Base-by-base conservation (phyloP, 2,113 vertebrate species). In the Merops nubicus region DNA sequence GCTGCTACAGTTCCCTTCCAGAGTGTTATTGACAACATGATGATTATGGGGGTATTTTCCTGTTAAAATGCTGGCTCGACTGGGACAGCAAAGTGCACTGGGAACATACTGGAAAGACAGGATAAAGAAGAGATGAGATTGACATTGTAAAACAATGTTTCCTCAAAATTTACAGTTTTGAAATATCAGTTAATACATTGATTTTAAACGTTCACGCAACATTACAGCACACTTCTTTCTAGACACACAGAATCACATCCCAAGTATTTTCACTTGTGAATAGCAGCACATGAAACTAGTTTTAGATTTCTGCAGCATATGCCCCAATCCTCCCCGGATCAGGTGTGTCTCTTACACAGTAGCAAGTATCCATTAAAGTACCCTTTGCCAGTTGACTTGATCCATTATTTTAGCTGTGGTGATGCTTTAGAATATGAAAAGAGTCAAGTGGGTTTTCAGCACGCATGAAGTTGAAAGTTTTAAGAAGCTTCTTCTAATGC, bases 21-120 rank as follows among this genome's bases (percentile, higher is more conserved):
- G 69, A 2, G 99, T 99, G 98, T 99, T 99, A 98, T 99, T 99
- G 77, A 99, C 98, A 40, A 99, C 99, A 15, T 98, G 99, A 96
- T 99, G 99, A 94, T 99, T 99, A 94, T 99, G 99, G 8, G 99
- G 99, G 40, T 99, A 99, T 94, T 99, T 99, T 34, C 99, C 99
- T 2, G 99, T 99, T 96, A 99, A 98, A 98, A 99, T 99, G 87
- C 99, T 99, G 76, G 99, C 99, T 78, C 99, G 98, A 91, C 99
- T 99, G 21, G 99, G 99, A 93, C 99, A 99, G 97, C 99, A 99
- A 60, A 99, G 98, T 1, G 99, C 99, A 95, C 99, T 99, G 95
- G 99, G 99, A n/a, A 99, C 99, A 7, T 99, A 99, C 99, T 99
- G 73, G 72, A 82, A 50, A 73, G 80, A 47, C 34, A 89, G 26